Percentiles rank a stretch among this genome's conserved stretches.
Conservation (phyloP, 2,113 vertebrate genomes). For the Tupaia chinensis region DNA sequence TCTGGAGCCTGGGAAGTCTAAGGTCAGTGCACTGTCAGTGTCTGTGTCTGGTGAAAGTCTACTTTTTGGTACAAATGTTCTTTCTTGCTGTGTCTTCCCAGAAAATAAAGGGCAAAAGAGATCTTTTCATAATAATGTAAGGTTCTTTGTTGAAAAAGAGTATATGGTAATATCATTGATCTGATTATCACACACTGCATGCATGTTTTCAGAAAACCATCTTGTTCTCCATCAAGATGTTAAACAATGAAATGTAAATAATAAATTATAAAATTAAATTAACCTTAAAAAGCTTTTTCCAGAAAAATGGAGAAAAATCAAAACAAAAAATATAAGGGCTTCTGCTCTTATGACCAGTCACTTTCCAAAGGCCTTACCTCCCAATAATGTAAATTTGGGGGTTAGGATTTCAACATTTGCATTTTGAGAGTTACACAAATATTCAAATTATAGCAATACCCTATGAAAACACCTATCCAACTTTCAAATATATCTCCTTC, state of each 20-base stretch:
- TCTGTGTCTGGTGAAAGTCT: rapidly evolving
- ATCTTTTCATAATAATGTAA: too few relatives aligned
- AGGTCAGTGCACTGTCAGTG: background rate
- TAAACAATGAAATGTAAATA: too few relatives aligned
- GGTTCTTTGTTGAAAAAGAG: too few relatives aligned
- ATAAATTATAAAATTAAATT: too few relatives aligned
- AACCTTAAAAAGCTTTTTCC: too few relatives aligned
- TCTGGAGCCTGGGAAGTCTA: background rate
- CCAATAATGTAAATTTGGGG: rapidly evolving
- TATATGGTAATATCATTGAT: too few relatives aligned
- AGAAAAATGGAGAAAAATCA: too few relatives aligned
- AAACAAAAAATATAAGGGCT: background rate
- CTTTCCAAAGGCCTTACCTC: background rate
- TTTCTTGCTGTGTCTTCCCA: background rate
- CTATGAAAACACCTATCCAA: background rate
- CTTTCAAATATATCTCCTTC: background rate
- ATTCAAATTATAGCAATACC: background rate
- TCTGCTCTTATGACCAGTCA: background rate
- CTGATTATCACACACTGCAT: too few relatives aligned
- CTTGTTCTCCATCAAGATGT: too few relatives aligned
- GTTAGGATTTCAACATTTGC: background rate
- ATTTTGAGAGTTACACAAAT: background rate
- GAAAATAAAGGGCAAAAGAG: too few relatives aligned
- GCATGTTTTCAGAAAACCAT: too few relatives aligned
- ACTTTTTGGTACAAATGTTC: background rate